A percentile compares a stretch with the other conserved stretches of the same genome.
Evolutionary conservation across 64 coral and sea anemone genomes (phyloP).

Genomic region (Dendronephthya gigantea): DNA sequence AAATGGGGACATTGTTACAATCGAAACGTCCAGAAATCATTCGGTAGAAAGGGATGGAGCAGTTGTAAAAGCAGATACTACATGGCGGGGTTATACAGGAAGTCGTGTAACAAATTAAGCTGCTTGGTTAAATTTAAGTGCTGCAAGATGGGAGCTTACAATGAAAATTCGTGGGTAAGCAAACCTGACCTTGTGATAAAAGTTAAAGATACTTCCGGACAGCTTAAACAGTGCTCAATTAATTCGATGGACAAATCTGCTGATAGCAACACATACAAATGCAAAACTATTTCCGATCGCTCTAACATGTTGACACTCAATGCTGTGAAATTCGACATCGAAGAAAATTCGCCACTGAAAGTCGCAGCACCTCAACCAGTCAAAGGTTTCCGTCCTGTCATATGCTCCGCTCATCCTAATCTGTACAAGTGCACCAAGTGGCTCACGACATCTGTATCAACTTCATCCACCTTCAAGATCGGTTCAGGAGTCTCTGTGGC

Average conservation of each 20-base stretch:
- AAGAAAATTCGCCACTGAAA: background rate
- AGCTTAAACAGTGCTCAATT: too few relatives aligned
- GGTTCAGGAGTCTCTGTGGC: background rate
- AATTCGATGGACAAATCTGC: too few relatives aligned
- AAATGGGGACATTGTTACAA: too few relatives aligned
- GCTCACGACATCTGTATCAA: background rate
- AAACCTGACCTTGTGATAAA: too few relatives aligned
- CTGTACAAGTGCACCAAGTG: background rate
- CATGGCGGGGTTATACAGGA: slow-evolving; percentile 19
- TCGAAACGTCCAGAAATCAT: background rate
- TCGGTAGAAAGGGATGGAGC: slow-evolving; percentile 27
- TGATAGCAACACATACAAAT: too few relatives aligned
- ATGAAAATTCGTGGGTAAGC: too few relatives aligned
- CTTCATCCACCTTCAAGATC: background rate
- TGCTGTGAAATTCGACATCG: too few relatives aligned
- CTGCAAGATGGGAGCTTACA: slow-evolving; percentile 26
- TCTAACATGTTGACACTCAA: too few relatives aligned
- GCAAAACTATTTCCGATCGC: too few relatives aligned
- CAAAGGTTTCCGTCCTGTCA: background rate
- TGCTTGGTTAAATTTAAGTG: slow-evolving; percentile 21
- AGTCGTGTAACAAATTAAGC: slow-evolving; percentile 1
- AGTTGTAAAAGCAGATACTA: slow-evolving; percentile 16
- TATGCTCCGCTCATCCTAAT: too few relatives aligned
- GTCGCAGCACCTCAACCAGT: background rate
- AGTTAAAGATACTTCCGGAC: too few relatives aligned